Percentiles rank a stretch among this genome's conserved stretches.
Conservation (phyloP, 2,797 vertebrate genomes). For the Bufotes viridis region DNA sequence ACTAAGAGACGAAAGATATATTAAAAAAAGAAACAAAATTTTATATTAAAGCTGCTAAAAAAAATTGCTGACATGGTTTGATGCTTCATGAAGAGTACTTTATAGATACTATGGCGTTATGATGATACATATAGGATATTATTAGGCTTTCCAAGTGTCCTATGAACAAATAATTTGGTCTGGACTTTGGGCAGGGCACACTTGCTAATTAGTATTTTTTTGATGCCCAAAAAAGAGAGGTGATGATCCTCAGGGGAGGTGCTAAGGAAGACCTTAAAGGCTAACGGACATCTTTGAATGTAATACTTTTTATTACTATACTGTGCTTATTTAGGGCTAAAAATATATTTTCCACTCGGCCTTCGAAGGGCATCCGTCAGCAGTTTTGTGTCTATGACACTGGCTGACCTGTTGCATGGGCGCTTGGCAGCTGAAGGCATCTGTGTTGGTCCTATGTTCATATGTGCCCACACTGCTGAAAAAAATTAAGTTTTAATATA, state of each 20-base stretch:
- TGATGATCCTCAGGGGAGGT: background rate
- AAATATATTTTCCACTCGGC: too few relatives aligned
- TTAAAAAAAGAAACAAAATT: background rate
- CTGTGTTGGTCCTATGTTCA: too few relatives aligned
- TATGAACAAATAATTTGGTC: background rate
- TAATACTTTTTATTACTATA: too few relatives aligned
- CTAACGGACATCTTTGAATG: background rate
- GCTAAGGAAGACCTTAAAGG: background rate
- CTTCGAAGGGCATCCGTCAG: too few relatives aligned
- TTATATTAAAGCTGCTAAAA: background rate
- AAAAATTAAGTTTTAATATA: too few relatives aligned
- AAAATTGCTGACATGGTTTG: background rate
- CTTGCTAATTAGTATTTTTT: background rate
- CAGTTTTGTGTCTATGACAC: too few relatives aligned
- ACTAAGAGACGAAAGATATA: background rate
- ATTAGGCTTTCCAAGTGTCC: background rate
- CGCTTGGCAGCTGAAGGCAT: too few relatives aligned
- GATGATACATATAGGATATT: background rate
- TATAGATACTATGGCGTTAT: background rate
- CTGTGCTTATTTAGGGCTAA: too few relatives aligned
- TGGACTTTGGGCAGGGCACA: background rate
- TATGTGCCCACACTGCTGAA: too few relatives aligned
- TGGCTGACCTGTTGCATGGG: too few relatives aligned
- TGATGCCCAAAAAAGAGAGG: background rate
- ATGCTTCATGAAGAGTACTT: background rate